Conservation (phyloP, 2,113 vertebrate species). For the Psilopsiagon aurifrons region DNA sequence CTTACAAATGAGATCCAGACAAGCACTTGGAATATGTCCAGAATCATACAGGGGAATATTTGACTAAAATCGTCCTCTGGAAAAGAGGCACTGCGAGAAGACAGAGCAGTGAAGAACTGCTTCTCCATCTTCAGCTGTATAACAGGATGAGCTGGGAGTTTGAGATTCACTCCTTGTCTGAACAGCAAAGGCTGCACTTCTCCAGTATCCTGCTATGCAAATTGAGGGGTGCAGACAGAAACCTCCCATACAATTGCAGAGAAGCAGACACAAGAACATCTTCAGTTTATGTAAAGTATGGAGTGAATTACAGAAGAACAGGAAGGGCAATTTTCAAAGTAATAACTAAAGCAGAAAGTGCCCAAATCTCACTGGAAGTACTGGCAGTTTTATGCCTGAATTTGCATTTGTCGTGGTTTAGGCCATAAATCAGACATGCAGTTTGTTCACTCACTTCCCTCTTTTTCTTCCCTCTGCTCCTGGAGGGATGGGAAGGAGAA, state of each 20-base stretch:
- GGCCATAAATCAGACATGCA: no score
- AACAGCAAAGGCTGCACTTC: not conserved
- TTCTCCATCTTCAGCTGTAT: not conserved
- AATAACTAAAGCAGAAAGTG: not conserved
- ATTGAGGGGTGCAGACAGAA: not conserved
- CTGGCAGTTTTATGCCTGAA: not conserved
- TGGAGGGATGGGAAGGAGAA: no score
- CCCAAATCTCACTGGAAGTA: not conserved
- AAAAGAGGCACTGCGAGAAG: not conserved
- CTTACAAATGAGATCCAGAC: not conserved
- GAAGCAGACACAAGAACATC: not conserved
- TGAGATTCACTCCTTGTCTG: not conserved
- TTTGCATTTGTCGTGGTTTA: no score
- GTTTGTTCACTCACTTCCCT: no score
- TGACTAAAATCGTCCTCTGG: not conserved
- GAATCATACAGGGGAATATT: not conserved
- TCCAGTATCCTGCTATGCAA: not conserved
- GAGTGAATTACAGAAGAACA: not conserved
- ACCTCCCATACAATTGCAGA: not conserved
- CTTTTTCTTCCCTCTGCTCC: no score
- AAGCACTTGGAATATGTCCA: not conserved
- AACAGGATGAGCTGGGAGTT: not conserved
- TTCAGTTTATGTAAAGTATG: not conserved
- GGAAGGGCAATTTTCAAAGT: not conserved
- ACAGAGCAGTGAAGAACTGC: not conserved